These are phyloP conservation scores for Pteromalus puparum DNA, from an alignment of 1,140 invertebrate genomes.

Conservation along the genomic window DNA sequence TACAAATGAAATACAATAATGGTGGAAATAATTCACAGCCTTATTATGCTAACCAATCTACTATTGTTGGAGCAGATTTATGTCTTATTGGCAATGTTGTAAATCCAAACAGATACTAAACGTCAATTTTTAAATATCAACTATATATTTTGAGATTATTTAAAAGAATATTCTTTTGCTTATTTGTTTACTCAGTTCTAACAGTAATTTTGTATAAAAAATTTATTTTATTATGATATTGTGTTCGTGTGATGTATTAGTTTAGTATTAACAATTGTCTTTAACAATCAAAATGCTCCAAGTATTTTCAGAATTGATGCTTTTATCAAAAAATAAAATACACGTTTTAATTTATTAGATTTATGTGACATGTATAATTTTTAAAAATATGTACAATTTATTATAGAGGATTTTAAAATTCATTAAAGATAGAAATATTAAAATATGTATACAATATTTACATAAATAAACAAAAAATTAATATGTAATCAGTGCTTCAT, in stretches of 20 bases:
- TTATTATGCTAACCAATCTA: constrained; percentile 73
- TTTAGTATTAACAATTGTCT: constrained; percentile 52
- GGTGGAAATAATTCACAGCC: constrained; percentile 68
- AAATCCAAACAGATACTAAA: constrained; percentile 70
- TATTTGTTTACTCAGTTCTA: constrained; percentile 33
- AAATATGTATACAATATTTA: constrained; percentile 32
- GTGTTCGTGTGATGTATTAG: constrained; percentile 24
- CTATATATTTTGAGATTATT: constrained; percentile 18
- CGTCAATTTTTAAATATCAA: constrained; percentile 1
- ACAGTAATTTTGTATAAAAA: constrained; percentile 6
- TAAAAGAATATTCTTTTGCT: background rate
- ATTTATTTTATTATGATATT: constrained; percentile 17
- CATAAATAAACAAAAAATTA: constrained; percentile 26
- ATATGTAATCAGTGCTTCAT: constrained; percentile 6
- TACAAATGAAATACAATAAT: constrained; percentile 85
- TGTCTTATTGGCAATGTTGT: constrained; percentile 68
- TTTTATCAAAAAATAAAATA: constrained; percentile 40
- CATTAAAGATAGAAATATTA: background rate
- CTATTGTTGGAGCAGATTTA: constrained; percentile 70
- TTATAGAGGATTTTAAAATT: constrained; percentile 18
- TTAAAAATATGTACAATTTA: constrained; percentile 43
- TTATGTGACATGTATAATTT: constrained; percentile 32
- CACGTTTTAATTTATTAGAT: constrained; percentile 1
- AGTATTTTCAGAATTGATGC: constrained; percentile 36
- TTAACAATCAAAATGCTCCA: constrained; percentile 41